Base-by-base conservation (phyloP, 64 coral and sea anemone species). In the Montipora efflorescens region DNA sequence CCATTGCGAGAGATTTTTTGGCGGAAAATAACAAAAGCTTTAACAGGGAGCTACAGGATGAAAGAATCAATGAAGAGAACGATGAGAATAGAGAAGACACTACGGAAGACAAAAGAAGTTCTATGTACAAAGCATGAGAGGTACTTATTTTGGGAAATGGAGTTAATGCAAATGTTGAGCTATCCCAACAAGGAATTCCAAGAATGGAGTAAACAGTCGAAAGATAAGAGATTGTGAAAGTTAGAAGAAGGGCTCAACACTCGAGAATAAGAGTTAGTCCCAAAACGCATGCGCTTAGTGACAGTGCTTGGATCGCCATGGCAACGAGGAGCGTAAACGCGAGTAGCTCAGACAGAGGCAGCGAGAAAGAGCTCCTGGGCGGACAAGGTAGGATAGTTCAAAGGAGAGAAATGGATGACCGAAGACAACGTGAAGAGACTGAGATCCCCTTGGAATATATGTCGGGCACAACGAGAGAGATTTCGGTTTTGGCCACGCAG, bases 301-400 rank as follows among this genome's bases (percentile, higher is more conserved):
- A n/a, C n/a, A n/a, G n/a, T n/a, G n/a, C 2, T 86, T 86, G 11
- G 45, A 86, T 22, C 8, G 48, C 82, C 36, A 72, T 70, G 82
- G 82, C 20, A 22, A 86, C 64, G 66, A 51, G 18, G 82, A 86
- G 18, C 82, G 66, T 71, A 67, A 86, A 86, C 82, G 45, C 11
- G 82, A 86, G 82, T 11, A 71, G 82, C 67, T 86, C 44, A 86
- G 82, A 86, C 64, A 71, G 44, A 86, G 82, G 19, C 19, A 72
- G n/a, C 82, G 82, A 49, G 64, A 86, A 16, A 19, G 66, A 20
- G 82, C 82, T 11, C 44, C 71, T 2, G 66, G 36, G 36, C 1
- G 36, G 45, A 71, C 47, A 86, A 11, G 82, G 64, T 15, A 4
- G 8, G 45, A 50, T 50, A 47, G 9, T 86, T 1, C 67, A 51